phyloP scores from a whole-genome alignment of 2,797 vertebrate species.

The Meriones psammophilus region DNA sequence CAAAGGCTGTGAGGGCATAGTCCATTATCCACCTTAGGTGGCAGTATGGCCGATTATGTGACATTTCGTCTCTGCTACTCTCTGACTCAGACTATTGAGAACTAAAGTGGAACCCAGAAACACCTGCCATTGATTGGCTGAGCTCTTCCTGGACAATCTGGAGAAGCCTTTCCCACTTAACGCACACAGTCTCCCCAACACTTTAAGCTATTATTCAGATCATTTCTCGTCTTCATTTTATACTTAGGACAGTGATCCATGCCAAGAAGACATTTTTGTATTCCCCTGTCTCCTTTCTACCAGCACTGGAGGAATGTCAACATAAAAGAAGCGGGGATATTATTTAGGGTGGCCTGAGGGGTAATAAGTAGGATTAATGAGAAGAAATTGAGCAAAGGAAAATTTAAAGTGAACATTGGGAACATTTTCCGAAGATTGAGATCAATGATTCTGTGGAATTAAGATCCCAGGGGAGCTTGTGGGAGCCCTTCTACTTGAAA shows the following conservation, averaged over 20 bases:
- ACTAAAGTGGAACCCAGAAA: slow-evolving; percentile 59
- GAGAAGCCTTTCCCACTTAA: slow-evolving; percentile 75
- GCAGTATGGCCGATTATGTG: slow-evolving; percentile 43
- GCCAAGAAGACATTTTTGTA: slow-evolving; percentile 81
- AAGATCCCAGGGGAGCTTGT: slow-evolving; percentile 85
- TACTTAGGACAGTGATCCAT: slow-evolving; percentile 35
- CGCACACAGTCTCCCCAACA: slow-evolving; percentile 47
- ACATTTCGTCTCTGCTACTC: slow-evolving; percentile 53
- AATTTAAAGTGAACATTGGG: slow-evolving; percentile 87
- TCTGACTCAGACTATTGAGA: slow-evolving; percentile 63
- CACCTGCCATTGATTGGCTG: slow-evolving; percentile 77
- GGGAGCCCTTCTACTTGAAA: slow-evolving; percentile 88
- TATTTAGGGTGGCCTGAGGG: slow-evolving; percentile 84
- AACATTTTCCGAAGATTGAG: slow-evolving; percentile 88
- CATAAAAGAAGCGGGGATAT: slow-evolving; percentile 83
- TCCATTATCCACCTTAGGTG: slow-evolving; percentile 52
- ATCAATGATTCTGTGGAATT: slow-evolving; percentile 87
- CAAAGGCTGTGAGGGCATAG: slow-evolving; percentile 62
- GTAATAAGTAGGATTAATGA: slow-evolving; percentile 85
- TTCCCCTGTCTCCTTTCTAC: slow-evolving; percentile 78
- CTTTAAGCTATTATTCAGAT: slow-evolving; percentile 77
- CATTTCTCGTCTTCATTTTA: slow-evolving; percentile 78
- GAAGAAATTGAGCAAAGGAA: slow-evolving; percentile 88
- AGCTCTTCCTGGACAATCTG: slow-evolving; percentile 61
- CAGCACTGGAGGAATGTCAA: slow-evolving; percentile 87